These are phyloP conservation scores for Rhinolophus ferrumequinum DNA, from an alignment of 2,113 vertebrate genomes.

Conservation along the genomic window DNA sequence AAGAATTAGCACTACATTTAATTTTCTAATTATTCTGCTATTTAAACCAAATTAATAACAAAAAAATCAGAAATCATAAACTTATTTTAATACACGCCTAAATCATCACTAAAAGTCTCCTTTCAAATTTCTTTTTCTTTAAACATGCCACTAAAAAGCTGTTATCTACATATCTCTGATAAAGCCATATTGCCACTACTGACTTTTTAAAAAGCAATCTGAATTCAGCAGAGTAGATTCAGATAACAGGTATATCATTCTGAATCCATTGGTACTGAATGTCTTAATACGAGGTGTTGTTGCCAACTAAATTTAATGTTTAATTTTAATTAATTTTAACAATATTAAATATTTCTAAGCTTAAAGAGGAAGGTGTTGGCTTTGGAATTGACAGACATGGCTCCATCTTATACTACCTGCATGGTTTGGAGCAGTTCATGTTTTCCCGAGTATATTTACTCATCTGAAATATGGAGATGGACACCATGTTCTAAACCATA, in stretches of 20 bases:
- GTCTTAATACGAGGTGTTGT: neutral
- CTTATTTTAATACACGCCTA: neutral
- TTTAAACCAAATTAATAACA: neutral
- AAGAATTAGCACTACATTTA: neutral
- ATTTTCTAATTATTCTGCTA: neutral
- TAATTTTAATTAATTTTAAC: neutral
- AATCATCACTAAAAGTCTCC: neutral
- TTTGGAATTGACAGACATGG: neutral
- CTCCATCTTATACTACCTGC: neutral
- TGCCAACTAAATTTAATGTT: conserved; percentile 17
- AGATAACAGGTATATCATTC: neutral
- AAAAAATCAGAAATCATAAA: neutral
- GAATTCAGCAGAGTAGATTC: neutral
- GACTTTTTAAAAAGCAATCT: neutral
- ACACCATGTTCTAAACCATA: neutral
- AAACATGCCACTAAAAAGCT: neutral
- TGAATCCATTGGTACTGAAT: neutral
- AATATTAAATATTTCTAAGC: neutral
- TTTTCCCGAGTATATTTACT: neutral
- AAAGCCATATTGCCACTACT: neutral
- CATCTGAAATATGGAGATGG: neutral
- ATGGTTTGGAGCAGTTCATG: neutral
- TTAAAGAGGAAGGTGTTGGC: neutral
- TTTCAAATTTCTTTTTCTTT: neutral
- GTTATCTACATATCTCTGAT: neutral